These are phyloP conservation scores for Fistularia commersonii DNA, from an alignment of 2,797 vertebrate species.

Conservation along the genomic window DNA sequence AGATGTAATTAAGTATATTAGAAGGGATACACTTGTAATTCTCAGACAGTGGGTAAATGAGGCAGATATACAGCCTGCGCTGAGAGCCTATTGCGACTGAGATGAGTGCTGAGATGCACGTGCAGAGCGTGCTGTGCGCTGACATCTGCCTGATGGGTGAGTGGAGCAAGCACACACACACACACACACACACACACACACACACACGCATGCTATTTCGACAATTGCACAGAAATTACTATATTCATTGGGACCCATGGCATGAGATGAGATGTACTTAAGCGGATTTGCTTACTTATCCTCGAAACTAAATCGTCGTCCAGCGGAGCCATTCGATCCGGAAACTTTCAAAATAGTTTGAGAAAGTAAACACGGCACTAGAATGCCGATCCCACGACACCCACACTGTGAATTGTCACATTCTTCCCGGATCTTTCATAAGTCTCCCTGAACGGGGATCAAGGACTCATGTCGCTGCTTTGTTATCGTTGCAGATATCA, in stretches of 20 bases:
- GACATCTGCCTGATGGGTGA: slow-evolving; percentile 65
- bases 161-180: slow-evolving; percentile 21
- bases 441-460: slow-evolving; percentile 31
- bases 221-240: too few species aligned
- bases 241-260: too few species aligned
- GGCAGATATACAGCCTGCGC: slow-evolving; percentile 60
- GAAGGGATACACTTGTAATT: slow-evolving; percentile 65
- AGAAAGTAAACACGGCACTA: too few species aligned
- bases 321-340: too few species aligned
- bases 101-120: slow-evolving; percentile 42
- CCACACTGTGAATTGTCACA: slow-evolving; percentile 12
- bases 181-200: slow-evolving; percentile 7
- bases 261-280: too few species aligned
- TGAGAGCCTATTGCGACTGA: slow-evolving; percentile 38
- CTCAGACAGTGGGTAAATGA: slow-evolving; percentile 68
- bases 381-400: too few species aligned
- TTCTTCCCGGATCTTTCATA: slow-evolving; percentile 40
- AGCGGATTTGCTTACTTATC: too few species aligned
- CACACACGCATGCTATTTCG: slow-evolving; percentile 1
- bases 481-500: slow-evolving; percentile 31
- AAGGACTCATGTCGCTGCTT: slow-evolving; percentile 46
- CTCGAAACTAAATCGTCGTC: too few species aligned
- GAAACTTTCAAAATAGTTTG: too few species aligned
- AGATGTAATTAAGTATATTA: slow-evolving; percentile 68
- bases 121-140: slow-evolving; percentile 54